phyloP scores from a whole-genome alignment of 2,797 vertebrate genomes.

The Pogonophryne albipinna region DNA sequence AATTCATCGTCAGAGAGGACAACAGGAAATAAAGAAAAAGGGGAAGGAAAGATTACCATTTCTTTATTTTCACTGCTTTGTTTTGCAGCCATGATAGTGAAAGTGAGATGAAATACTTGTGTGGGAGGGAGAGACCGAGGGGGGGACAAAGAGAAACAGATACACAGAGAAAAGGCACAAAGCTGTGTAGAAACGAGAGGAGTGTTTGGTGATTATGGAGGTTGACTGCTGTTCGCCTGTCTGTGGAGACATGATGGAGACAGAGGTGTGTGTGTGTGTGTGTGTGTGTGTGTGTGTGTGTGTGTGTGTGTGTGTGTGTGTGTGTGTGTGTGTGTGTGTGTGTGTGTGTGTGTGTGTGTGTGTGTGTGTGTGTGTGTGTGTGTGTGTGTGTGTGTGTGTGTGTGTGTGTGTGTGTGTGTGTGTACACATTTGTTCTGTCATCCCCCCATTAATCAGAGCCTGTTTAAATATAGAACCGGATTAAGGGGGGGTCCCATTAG shows the following conservation, averaged over 20 bases:
- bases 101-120: slow-evolving; percentile 54
- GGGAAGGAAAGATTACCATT: slow-evolving; percentile 53
- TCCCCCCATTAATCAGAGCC: slow-evolving; percentile 64
- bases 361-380: neutral
- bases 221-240: slow-evolving; percentile 66
- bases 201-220: slow-evolving; percentile 63
- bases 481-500: slow-evolving; percentile 72
- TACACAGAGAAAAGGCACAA: slow-evolving; percentile 27
- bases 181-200: slow-evolving; percentile 23
- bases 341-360: too few species aligned
- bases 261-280: neutral
- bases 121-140: slow-evolving; percentile 44
- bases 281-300: slow-evolving; percentile 8
- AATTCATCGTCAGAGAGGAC: slow-evolving; percentile 77
- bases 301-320: slow-evolving; percentile 4
- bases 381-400: neutral
- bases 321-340: neutral
- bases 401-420: neutral
- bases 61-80: slow-evolving; percentile 45
- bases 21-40: slow-evolving; percentile 64
- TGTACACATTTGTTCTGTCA: slow-evolving; percentile 55
- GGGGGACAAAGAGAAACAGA: slow-evolving; percentile 43
- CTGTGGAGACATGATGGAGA: slow-evolving; percentile 38
- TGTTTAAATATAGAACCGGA: slow-evolving; percentile 77
- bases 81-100: slow-evolving; percentile 38